These are phyloP conservation scores for Dryobates pubescens DNA, from an alignment of 2,797 vertebrate species.

Conservation along the genomic window DNA sequence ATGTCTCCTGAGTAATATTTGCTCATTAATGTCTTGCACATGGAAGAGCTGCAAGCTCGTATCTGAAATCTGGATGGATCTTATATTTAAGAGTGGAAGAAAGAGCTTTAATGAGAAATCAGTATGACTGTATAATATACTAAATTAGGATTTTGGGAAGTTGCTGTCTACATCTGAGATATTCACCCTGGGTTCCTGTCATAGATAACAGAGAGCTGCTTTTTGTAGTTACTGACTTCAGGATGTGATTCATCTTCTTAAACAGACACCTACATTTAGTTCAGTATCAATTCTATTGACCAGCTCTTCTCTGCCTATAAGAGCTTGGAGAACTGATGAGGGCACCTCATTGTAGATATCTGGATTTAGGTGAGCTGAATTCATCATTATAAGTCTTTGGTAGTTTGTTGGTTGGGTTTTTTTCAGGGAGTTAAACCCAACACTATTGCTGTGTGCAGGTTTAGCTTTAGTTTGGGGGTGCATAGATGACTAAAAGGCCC, in stretches of 20 bases:
- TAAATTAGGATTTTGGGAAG: slow-evolving; percentile 3
- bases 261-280: neutral
- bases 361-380: neutral
- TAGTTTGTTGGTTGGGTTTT: too few species aligned
- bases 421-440: neutral
- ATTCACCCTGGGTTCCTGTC: neutral
- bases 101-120: slow-evolving; percentile 14
- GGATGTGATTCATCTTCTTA: slow-evolving; percentile 21
- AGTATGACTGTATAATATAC: neutral
- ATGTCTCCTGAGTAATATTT: neutral
- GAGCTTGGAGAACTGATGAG: neutral
- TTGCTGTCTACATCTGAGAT: neutral
- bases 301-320: neutral
- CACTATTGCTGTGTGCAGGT: neutral
- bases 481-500: neutral
- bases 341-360: neutral
- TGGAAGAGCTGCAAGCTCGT: neutral
- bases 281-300: slow-evolving; percentile 25
- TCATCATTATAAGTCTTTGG: accelerated
- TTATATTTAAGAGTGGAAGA: neutral
- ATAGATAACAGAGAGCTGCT: neutral
- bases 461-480: neutral
- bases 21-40: neutral
- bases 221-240: slow-evolving; percentile 3
- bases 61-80: neutral